Conservation (phyloP, 2,888 invertebrate species). For the Scaptodrosophila latifasciaeformis region DNA sequence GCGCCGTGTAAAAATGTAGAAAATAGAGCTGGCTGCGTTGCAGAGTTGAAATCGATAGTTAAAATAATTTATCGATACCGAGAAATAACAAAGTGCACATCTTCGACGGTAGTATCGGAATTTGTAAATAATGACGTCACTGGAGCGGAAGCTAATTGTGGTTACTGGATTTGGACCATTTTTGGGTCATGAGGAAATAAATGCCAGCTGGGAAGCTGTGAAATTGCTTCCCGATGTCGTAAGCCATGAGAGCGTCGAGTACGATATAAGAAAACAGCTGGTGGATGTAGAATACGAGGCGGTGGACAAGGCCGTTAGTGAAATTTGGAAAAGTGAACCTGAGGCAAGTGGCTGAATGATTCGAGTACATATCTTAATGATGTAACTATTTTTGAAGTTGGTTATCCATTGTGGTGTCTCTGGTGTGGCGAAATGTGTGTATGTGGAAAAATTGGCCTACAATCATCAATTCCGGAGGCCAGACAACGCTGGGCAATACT, state of each 20-base stretch:
- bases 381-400: slow-evolving; percentile 44
- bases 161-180: slow-evolving; percentile 89
- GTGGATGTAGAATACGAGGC: slow-evolving; percentile 81
- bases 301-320: slow-evolving; percentile 78
- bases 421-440: slow-evolving; percentile 64
- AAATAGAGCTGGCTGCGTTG: slow-evolving; percentile 22
- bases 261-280: slow-evolving; percentile 77
- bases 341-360: slow-evolving; percentile 74
- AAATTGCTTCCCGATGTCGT: slow-evolving; percentile 76
- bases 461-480: slow-evolving; percentile 70
- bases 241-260: slow-evolving; percentile 68
- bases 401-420: slow-evolving; percentile 75
- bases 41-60: background rate
- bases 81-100: too few relatives aligned
- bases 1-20: background rate
- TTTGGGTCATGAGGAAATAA: slow-evolving; percentile 78
- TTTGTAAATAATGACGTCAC: slow-evolving; percentile 30
- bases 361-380: slow-evolving; percentile 3
- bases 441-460: slow-evolving; percentile 72
- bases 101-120: too few relatives aligned
- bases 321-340: slow-evolving; percentile 81
- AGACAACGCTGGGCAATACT: slow-evolving; percentile 66
- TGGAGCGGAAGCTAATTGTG: slow-evolving; percentile 69
- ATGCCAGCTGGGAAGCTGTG: slow-evolving; percentile 88
- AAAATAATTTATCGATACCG: too few relatives aligned